These are phyloP conservation scores for Acipenser ruthenus DNA, from an alignment of 2,797 vertebrate genomes.

Conservation along the genomic window DNA sequence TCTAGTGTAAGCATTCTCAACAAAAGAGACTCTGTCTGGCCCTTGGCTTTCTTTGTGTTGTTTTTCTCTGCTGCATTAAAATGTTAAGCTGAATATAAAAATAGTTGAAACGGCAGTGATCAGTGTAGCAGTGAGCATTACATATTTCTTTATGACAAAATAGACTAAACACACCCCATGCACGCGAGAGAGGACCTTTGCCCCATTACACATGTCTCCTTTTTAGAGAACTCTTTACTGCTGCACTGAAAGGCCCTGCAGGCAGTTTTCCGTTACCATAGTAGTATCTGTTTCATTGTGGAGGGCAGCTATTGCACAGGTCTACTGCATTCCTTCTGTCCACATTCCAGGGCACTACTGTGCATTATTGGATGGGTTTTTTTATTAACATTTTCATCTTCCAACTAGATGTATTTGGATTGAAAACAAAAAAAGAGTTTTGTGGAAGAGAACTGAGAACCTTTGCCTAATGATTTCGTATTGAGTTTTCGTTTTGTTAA, in stretches of 20 bases:
- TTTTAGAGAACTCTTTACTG: conserved; percentile 35
- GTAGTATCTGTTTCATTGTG: conserved; percentile 37
- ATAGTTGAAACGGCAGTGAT: conserved; percentile 36
- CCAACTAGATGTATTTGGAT: too few relatives aligned
- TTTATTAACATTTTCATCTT: too few relatives aligned
- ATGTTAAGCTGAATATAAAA: conserved; percentile 46
- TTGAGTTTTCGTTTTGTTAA: too few relatives aligned
- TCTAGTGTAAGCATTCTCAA: conserved; percentile 44
- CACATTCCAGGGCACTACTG: too few relatives aligned
- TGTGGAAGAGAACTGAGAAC: too few relatives aligned
- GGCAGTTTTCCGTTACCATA: conserved; percentile 26
- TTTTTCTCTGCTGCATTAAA: conserved; percentile 47
- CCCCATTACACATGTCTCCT: conserved; percentile 30
- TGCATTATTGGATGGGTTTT: too few relatives aligned
- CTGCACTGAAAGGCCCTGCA: conserved; percentile 37
- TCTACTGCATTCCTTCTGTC: background rate
- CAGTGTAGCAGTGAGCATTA: conserved; percentile 31
- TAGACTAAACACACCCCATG: conserved; percentile 59
- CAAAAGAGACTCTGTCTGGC: conserved; percentile 37
- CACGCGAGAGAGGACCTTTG: conserved; percentile 37
- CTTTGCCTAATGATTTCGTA: too few relatives aligned
- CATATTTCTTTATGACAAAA: conserved; percentile 61
- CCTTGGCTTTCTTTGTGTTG: conserved; percentile 45
- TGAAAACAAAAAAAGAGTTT: too few relatives aligned
- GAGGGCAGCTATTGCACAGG: background rate